These are phyloP conservation scores for Gonioctena quinquepunctata DNA, from an alignment of 1,140 invertebrate species.

Conservation along the genomic window DNA sequence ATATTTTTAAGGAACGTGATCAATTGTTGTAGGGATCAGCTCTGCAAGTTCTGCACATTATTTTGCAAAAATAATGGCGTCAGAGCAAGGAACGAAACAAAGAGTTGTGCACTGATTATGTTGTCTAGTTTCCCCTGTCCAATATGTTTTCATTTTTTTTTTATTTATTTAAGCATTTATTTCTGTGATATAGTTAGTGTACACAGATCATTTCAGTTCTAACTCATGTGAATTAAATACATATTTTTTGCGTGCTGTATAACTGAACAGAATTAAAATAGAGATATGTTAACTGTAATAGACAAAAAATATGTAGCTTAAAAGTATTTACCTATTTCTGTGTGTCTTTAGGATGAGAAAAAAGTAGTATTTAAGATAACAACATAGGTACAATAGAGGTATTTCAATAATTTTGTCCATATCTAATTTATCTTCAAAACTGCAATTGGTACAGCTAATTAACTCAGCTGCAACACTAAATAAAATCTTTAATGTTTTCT, in stretches of 20 bases:
- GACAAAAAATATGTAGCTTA: conserved; percentile 37
- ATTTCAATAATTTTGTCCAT: conserved; percentile 32
- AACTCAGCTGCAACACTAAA: background rate
- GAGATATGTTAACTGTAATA: conserved; percentile 40
- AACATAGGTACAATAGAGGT: conserved; percentile 35
- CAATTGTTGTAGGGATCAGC: background rate
- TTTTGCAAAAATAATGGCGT: conserved; percentile 22
- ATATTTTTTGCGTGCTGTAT: conserved; percentile 31
- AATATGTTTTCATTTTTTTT: conserved; percentile 13
- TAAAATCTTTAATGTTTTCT: too few relatives aligned
- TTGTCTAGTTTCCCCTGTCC: conserved; percentile 33
- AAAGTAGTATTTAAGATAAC: conserved; percentile 7
- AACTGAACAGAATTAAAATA: conserved; percentile 32
- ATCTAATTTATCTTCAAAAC: background rate
- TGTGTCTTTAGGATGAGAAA: conserved; percentile 41
- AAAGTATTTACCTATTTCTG: conserved; percentile 42
- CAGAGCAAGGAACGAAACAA: background rate
- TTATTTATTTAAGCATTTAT: conserved; percentile 46
- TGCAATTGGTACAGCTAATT: background rate
- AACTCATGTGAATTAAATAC: conserved; percentile 15
- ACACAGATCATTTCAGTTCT: conserved; percentile 35
- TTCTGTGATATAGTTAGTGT: conserved; percentile 49
- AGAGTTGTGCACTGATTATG: conserved; percentile 23
- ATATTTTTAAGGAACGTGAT: background rate
- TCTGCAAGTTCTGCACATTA: conserved; percentile 27